Conservation (phyloP, 2,797 vertebrate species). For the Cynodonichthys magdalenae region DNA sequence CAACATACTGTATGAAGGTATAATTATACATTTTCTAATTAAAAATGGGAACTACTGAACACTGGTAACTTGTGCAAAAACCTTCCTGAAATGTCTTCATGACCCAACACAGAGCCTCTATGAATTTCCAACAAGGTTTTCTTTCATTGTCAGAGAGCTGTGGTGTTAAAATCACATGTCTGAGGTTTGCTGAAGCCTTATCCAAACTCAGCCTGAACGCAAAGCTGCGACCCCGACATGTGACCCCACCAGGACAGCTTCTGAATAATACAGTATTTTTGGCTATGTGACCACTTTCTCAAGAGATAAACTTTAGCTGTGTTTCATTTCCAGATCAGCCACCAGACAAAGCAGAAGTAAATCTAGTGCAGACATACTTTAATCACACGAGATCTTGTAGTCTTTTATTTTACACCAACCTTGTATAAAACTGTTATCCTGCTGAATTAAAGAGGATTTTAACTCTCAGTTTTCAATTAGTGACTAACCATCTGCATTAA, state of each 20-base stretch:
- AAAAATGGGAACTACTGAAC: conserved; percentile 17
- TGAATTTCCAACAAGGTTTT: conserved; percentile 69
- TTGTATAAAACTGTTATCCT: background rate
- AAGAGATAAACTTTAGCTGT: background rate
- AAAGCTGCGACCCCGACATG: conserved; percentile 38
- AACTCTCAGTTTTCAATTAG: background rate
- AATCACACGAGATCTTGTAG: background rate
- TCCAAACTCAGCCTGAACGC: conserved; percentile 44
- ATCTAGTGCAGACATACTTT: background rate
- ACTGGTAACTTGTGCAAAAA: conserved; percentile 30
- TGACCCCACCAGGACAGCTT: conserved; percentile 38
- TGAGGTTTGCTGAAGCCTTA: conserved; percentile 21
- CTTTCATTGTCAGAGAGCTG: conserved; percentile 24
- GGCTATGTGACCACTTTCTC: conserved; percentile 21
- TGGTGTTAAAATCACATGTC: conserved; percentile 5
- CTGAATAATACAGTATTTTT: conserved; percentile 50
- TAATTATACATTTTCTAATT: too few relatives aligned
- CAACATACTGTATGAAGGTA: background rate
- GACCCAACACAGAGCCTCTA: conserved; percentile 58
- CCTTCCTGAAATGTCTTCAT: conserved; percentile 29
- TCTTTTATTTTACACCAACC: background rate
- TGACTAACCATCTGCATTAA: too few relatives aligned
- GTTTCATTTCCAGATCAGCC: too few relatives aligned
- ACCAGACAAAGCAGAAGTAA: too few relatives aligned
- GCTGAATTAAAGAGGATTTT: background rate